These are phyloP conservation scores for Calyptommatus sinebrachiatus DNA, from an alignment of 2,113 vertebrate genomes.

Conservation along the genomic window DNA sequence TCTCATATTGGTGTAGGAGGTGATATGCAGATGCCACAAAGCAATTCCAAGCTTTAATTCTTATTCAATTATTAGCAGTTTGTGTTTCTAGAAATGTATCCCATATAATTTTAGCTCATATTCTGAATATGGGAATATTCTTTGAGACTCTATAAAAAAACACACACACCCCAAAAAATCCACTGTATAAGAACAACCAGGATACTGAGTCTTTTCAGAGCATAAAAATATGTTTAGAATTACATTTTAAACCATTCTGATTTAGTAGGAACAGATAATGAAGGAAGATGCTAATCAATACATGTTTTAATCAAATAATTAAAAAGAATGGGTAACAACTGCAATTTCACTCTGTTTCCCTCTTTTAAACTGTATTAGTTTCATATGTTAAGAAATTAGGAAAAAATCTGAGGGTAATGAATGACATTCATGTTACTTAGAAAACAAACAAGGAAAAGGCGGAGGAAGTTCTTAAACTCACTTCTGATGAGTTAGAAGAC, in stretches of 20 bases:
- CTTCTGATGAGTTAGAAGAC: neutral
- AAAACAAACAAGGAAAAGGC: neutral
- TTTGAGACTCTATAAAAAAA: neutral
- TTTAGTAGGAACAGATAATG: neutral
- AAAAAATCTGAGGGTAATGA: neutral
- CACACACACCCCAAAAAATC: too few relatives aligned
- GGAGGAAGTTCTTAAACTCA: neutral
- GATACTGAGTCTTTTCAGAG: neutral
- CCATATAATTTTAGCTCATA: slow-evolving; percentile 13
- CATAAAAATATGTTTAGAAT: neutral
- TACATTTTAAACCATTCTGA: neutral
- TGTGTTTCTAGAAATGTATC: slow-evolving; percentile 5
- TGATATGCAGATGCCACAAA: slow-evolving; percentile 55
- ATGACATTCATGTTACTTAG: neutral
- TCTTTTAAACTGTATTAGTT: neutral
- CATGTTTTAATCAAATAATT: neutral
- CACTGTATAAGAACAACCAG: neutral
- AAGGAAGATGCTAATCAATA: rapidly evolving
- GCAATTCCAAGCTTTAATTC: slow-evolving; percentile 28
- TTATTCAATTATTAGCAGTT: slow-evolving; percentile 10
- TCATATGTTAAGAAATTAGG: neutral
- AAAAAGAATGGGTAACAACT: neutral
- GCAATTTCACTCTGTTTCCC: neutral
- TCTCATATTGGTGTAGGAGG: slow-evolving; percentile 53
- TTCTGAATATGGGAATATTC: neutral